These are phyloP conservation scores for Capitulum mitella DNA, from an alignment of 2,888 invertebrate genomes.

Conservation along the genomic window DNA sequence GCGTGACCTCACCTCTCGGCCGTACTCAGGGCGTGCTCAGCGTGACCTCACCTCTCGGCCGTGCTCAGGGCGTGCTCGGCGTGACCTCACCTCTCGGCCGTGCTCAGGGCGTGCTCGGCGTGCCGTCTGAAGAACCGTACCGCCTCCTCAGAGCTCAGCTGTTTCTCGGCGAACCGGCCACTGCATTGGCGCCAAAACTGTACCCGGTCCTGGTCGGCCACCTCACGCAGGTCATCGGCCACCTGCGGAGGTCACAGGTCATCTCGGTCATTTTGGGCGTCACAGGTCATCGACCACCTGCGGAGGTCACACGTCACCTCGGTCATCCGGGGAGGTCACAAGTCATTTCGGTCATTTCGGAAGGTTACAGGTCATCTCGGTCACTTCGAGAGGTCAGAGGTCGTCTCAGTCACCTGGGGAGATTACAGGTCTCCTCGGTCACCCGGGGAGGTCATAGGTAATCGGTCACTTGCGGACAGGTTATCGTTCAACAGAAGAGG, in stretches of 20 bases:
- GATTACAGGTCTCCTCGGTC: too few species aligned
- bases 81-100: too few species aligned
- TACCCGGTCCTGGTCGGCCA: slow-evolving; percentile 2
- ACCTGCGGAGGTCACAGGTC: not conserved
- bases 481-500: too few species aligned
- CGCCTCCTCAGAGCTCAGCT: not conserved
- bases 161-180: not conserved
- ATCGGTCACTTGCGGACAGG: not conserved
- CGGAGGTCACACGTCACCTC: not conserved
- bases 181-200: slow-evolving; percentile 5
- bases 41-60: too few species aligned
- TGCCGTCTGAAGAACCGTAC: not conserved
- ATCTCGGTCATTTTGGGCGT: not conserved
- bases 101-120: not conserved
- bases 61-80: too few species aligned
- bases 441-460: too few species aligned
- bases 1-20: too few species aligned
- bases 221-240: not conserved
- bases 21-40: too few species aligned
- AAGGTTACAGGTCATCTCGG: too few species aligned
- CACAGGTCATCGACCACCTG: not conserved
- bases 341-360: not conserved
- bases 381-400: too few species aligned
- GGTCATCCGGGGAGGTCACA: not conserved
- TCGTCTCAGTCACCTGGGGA: too few species aligned